Base-by-base conservation (phyloP, 2,113 vertebrate genomes). In the Tamias sibiricus region DNA sequence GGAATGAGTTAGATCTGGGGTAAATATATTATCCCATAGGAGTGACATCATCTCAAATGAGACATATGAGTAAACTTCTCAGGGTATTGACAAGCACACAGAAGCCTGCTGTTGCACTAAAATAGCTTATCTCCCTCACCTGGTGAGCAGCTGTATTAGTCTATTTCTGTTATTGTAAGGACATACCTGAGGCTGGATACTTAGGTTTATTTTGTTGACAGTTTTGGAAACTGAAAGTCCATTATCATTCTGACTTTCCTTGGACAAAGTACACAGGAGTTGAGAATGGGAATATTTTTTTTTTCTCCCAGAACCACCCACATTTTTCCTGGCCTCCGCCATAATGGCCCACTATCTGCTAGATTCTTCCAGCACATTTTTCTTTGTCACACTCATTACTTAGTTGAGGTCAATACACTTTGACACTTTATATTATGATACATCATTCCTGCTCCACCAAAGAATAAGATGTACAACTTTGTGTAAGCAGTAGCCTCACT, bases 241-340 rank as follows among this genome's bases (percentile, higher is more conserved):
- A n/a, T 47, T 20, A 20, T 54, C 54, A 16, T 69, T 49, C 17
- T 83, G 44, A 68, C 9, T 79, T 54, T n/a, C 6, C 20, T n/a
- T n/a, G 13, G 2, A 79, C 14, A 37, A 47, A 74, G 40, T 4
- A 6, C 32, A 32, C 9, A 82, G 14, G 54, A 24, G 8, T 32
- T 14, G 11, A 68, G 16, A 69, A 22, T 7, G 8, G 20, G 6
- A 32, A 47, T 30, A 2, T 13, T 26, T 26, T 37, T 87, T 87
- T 90, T 20, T 32, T 44, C 42, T 77, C 44, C 35, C 40, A 47
- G 40, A 19, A 59, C 40, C 24, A 19, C 35, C 35, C 6, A 0
- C 0, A 0, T 14, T 19, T 59, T 35, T 4, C 64, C 66, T 72
- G 26, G 13, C 28, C 24, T 35, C 19, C 7, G 22, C 5, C 2